Percentiles rank a stretch among this genome's conserved stretches.
These are phyloP conservation scores for Geotria australis DNA, from an alignment of 2,797 vertebrate species.

Conservation along the genomic window DNA sequence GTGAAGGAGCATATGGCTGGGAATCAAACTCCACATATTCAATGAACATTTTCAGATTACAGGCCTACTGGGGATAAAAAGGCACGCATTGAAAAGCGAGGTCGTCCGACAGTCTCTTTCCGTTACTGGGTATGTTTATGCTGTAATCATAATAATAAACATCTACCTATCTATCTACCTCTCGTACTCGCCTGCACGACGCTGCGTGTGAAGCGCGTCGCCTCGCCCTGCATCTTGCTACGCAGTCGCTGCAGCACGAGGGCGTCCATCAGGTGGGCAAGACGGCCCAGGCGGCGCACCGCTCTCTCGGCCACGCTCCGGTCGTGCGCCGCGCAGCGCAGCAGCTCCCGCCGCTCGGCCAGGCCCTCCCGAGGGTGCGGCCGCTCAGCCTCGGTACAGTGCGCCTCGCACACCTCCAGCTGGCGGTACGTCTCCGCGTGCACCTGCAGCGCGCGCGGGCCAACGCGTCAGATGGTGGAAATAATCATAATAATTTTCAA, in stretches of 20 bases:
- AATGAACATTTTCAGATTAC: too few relatives aligned
- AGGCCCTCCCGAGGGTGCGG: constrained; percentile 6
- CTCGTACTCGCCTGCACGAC: constrained; percentile 17
- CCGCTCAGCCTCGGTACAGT: background rate
- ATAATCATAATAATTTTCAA: too few relatives aligned
- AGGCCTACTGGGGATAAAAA: too few relatives aligned
- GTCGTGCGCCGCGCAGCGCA: constrained; percentile 7
- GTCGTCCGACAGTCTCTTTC: too few relatives aligned
- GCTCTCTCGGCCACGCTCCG: constrained; percentile 8
- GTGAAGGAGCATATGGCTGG: too few relatives aligned
- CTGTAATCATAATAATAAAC: too few relatives aligned
- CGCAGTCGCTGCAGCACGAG: constrained; percentile 24
- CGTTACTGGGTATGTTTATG: too few relatives aligned
- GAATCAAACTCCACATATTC: too few relatives aligned
- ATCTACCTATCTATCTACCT: too few relatives aligned
- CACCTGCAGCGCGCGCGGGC: constrained; percentile 11
- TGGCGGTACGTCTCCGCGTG: constrained; percentile 15
- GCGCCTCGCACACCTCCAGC: constrained; percentile 7
- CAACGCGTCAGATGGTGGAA: too few relatives aligned
- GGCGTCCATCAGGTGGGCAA: constrained; percentile 19
- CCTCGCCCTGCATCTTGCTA: constrained; percentile 11
- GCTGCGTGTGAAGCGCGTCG: constrained; percentile 11
- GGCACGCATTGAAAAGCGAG: too few relatives aligned
- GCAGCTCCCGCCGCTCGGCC: constrained; percentile 8
- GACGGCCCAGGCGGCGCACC: constrained; percentile 14